phyloP scores from a whole-genome alignment of 2,797 vertebrate genomes.

The Apogon hyalosoma region DNA sequence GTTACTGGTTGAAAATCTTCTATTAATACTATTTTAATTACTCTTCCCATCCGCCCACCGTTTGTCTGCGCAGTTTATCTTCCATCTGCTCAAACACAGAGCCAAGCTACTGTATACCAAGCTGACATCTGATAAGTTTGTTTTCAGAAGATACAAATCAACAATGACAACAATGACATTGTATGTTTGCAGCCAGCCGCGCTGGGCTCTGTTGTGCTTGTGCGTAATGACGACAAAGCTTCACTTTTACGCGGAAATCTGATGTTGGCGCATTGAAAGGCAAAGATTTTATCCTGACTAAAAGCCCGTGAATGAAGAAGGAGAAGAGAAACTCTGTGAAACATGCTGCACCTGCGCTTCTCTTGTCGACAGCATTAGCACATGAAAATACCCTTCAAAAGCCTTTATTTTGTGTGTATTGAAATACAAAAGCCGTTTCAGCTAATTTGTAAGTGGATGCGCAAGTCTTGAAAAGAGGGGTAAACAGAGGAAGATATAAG shows the following conservation, averaged over 20 bases:
- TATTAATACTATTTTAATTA: background rate
- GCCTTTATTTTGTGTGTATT: conserved; percentile 64
- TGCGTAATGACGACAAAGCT: conserved; percentile 56
- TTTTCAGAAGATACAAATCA: conserved; percentile 60
- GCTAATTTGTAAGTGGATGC: conserved; percentile 68
- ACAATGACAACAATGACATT: conserved; percentile 62
- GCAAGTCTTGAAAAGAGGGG: conserved; percentile 8
- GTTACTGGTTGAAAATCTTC: background rate
- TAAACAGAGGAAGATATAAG: conserved; percentile 4
- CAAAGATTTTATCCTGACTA: conserved; percentile 5
- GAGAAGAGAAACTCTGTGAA: conserved; percentile 49
- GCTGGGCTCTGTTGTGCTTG: background rate
- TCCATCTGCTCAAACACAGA: conserved; percentile 23
- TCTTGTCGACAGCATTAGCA: conserved; percentile 58
- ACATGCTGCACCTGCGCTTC: conserved; percentile 70
- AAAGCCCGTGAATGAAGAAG: conserved; percentile 24
- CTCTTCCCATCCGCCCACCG: conserved; percentile 29
- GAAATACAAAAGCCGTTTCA: conserved; percentile 64
- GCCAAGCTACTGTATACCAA: conserved; percentile 47
- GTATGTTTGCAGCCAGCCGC: conserved; percentile 24
- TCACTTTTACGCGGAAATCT: conserved; percentile 22
- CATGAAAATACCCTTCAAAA: conserved; percentile 59
- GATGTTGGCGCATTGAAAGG: conserved; percentile 1
- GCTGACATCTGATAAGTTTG: conserved; percentile 66
- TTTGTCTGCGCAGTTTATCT: conserved; percentile 31